Evolutionary conservation across 1,140 invertebrate genomes (phyloP).

Genomic region (Drosophila asahinai): DNA sequence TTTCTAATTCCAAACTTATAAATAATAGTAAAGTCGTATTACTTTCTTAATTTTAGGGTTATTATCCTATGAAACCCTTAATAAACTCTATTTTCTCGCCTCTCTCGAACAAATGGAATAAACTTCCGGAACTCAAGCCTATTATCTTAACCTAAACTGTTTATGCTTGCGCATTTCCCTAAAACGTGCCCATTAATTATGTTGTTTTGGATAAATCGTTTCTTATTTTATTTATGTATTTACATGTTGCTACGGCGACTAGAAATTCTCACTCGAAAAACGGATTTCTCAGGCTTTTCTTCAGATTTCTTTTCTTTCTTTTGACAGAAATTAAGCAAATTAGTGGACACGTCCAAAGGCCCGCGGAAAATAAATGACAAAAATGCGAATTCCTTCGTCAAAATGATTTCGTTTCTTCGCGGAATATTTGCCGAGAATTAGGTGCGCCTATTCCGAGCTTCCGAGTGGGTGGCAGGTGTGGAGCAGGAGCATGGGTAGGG

Average conservation of each 20-base stretch:
- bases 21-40: too few species aligned
- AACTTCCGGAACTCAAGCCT: background rate
- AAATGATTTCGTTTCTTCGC: constrained; percentile 25
- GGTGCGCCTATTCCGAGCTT: constrained; percentile 51
- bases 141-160: constrained; percentile 11
- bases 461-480: constrained; percentile 21
- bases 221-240: constrained; percentile 60
- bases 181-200: constrained; percentile 58
- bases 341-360: constrained; percentile 62
- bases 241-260: constrained; percentile 63
- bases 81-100: background rate
- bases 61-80: too few species aligned
- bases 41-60: too few species aligned
- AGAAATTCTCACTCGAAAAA: constrained; percentile 46
- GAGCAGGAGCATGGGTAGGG: background rate
- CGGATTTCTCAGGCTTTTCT: constrained; percentile 13
- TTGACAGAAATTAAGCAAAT: constrained; percentile 79
- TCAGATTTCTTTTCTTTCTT: constrained; percentile 4
- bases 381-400: constrained; percentile 49
- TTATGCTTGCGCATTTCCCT: background rate
- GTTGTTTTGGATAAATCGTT: constrained; percentile 70
- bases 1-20: background rate
- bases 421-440: constrained; percentile 58
- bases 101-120: background rate
- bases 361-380: constrained; percentile 40